Base-by-base conservation (phyloP, 2,113 vertebrate genomes). In the Chrysemys picta region DNA sequence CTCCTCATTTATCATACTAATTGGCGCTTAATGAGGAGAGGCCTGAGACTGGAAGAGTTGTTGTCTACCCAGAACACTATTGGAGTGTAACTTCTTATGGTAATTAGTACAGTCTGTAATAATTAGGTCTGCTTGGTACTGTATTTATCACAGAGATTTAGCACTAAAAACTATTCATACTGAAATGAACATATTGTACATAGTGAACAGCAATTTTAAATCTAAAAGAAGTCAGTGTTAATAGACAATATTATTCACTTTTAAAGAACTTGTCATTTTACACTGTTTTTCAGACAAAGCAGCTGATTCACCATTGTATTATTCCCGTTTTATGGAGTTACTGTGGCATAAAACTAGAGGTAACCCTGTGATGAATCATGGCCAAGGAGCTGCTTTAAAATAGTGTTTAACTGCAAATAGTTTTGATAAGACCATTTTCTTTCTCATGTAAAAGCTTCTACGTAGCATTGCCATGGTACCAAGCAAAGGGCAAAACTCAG, bases 1-100 rank as follows among this genome's bases (percentile, higher is more conserved):
- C 87, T 94, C 93, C 79, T 82, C 95, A 98, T 98, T 98, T 97
- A 97, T 98, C 98, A 98, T 96, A 96, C 89, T 98, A 98, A 98
- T 98, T 98, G 96, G 97, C 96, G 84, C 93, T 98, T 98, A 98
- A 98, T 98, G 97, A 98, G 94, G 85, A 98, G 93, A 94, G 91
- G 91, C 97, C 97, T 96, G 88, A 96, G 90, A 97, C 97, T 97
- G 76, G 91, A 93, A 95, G 95, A 96, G 93, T 85, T 95, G 93
- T 62, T 89, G 94, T 97, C 97, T 98, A 93, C 87, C 80, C 93
- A 96, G 93, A 98, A 90, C 89, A 91, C 81, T 96, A 97, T 93
- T 97, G 96, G 94, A 97, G 95, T 96, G 72, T 93, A 95, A 85
- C 91, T 98, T 97, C 95, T 95, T 98, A 91, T 97, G 88, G 86